phyloP scores from a whole-genome alignment of 1,140 invertebrate species.

The Rhizoglyphus robini region DNA sequence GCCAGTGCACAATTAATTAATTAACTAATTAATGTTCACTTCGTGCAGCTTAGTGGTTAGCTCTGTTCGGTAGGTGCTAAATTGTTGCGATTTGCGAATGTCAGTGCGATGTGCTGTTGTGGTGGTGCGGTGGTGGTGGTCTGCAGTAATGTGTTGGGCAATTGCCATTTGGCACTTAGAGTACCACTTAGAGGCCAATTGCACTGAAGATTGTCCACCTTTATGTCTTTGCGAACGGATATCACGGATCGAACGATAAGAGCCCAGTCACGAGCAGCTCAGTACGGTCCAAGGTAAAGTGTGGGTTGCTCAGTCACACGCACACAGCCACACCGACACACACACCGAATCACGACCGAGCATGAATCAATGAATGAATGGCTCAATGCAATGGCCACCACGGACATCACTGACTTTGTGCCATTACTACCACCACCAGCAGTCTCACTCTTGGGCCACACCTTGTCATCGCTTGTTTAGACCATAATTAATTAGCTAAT shows the following conservation, averaged over 20 bases:
- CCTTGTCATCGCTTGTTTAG: slow-evolving; percentile 19
- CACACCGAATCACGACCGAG: too few species aligned
- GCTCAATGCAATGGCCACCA: too few species aligned
- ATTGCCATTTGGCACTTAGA: background rate
- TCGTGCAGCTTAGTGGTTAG: background rate
- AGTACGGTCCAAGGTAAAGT: background rate
- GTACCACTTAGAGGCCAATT: background rate
- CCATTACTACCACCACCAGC: too few species aligned
- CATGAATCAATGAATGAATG: too few species aligned
- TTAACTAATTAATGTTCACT: background rate
- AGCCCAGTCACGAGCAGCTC: background rate
- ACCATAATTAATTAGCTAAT: slow-evolving; percentile 17
- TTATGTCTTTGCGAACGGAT: slow-evolving; percentile 5
- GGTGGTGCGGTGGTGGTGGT: background rate
- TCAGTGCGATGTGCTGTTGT: background rate
- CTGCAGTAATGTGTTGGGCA: background rate
- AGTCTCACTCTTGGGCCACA: background rate
- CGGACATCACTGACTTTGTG: too few species aligned
- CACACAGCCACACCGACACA: too few species aligned
- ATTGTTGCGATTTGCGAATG: background rate
- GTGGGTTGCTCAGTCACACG: background rate
- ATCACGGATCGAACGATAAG: slow-evolving; percentile 11
- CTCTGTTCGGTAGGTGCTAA: slow-evolving; percentile 1
- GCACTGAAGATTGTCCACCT: background rate
- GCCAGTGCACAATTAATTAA: background rate